phyloP scores from a whole-genome alignment of 1,140 invertebrate species.

The Gonioctena quinquepunctata region DNA sequence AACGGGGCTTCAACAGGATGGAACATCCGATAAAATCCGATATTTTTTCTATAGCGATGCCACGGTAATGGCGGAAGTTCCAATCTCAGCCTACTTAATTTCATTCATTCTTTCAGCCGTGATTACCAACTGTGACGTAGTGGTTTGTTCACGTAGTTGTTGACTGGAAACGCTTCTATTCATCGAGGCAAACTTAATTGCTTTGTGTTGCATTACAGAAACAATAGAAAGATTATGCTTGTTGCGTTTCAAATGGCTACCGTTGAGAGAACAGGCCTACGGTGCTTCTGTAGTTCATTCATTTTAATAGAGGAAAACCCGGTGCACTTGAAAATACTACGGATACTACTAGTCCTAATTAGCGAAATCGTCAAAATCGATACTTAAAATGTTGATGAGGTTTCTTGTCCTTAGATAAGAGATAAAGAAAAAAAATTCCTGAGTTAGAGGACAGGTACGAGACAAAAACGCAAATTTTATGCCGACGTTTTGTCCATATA shows the following conservation, averaged over 20 bases:
- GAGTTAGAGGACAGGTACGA: too few relatives aligned
- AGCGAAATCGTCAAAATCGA: too few relatives aligned
- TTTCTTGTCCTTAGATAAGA: too few relatives aligned
- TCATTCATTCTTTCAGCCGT: not conserved
- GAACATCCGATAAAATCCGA: not conserved
- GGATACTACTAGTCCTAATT: too few relatives aligned
- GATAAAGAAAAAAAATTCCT: too few relatives aligned
- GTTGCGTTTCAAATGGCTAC: not conserved
- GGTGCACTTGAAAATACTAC: too few relatives aligned
- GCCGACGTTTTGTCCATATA: too few relatives aligned
- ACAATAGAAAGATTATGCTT: not conserved
- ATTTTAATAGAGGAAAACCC: too few relatives aligned
- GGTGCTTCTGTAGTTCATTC: too few relatives aligned
- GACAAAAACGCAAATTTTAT: too few relatives aligned
- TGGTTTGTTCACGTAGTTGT: not conserved
- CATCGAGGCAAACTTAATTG: not conserved
- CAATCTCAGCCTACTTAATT: not conserved
- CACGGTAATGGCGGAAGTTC: not conserved
- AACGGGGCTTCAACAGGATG: not conserved
- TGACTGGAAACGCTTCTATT: not conserved
- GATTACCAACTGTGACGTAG: not conserved
- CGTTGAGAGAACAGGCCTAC: not conserved
- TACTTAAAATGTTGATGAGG: too few relatives aligned
- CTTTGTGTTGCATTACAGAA: not conserved
- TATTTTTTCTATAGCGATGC: not conserved